A percentile compares a stretch with the other conserved stretches of the same genome.
Evolutionary conservation across 2,113 vertebrate species (phyloP).

Genomic region (Pluvianellus socialis): DNA sequence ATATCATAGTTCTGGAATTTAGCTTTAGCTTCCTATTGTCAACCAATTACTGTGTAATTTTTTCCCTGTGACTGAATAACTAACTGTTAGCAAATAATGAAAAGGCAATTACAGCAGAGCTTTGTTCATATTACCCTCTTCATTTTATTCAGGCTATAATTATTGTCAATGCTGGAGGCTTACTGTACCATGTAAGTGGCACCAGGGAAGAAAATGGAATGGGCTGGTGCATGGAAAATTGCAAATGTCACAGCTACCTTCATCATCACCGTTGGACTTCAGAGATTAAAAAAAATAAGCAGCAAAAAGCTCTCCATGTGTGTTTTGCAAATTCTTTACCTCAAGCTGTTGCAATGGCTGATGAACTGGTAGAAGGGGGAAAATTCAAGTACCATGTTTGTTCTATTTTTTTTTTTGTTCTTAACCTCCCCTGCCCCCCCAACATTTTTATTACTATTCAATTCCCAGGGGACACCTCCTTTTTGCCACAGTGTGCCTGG

Average conservation of each 20-base stretch:
- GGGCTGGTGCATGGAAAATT: conserved; percentile 98
- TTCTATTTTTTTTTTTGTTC: conserved; percentile 57
- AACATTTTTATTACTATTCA: conserved; percentile 29
- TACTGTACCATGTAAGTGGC: conserved; percentile 97
- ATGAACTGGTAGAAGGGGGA: conserved; percentile 48
- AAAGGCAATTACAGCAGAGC: conserved; percentile 98
- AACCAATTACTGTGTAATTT: conserved; percentile 99
- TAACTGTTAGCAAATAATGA: conserved; percentile 99
- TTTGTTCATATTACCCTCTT: conserved; percentile 97
- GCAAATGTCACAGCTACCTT: conserved; percentile 98
- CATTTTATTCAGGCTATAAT: conserved; percentile 97
- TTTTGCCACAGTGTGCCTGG: conserved; percentile 76
- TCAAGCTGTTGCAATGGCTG: conserved; percentile 79
- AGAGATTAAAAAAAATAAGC: conserved; percentile 75
- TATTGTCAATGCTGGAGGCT: conserved; percentile 97
- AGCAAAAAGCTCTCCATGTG: conserved; percentile 74
- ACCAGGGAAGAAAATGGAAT: conserved; percentile 95
- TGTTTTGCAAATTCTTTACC: conserved; percentile 82
- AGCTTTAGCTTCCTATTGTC: conserved; percentile 94
- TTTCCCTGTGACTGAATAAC: conserved; percentile 97
- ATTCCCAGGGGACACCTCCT: conserved; percentile 76
- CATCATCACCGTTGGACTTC: conserved; percentile 88
- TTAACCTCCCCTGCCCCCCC: neutral
- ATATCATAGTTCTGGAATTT: conserved; percentile 91
- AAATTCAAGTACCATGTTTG: conserved; percentile 68